Percentiles rank a stretch among this genome's conserved stretches.
phyloP scores from a whole-genome alignment of 2,888 invertebrate species.

The Oscheius myriophilus region DNA sequence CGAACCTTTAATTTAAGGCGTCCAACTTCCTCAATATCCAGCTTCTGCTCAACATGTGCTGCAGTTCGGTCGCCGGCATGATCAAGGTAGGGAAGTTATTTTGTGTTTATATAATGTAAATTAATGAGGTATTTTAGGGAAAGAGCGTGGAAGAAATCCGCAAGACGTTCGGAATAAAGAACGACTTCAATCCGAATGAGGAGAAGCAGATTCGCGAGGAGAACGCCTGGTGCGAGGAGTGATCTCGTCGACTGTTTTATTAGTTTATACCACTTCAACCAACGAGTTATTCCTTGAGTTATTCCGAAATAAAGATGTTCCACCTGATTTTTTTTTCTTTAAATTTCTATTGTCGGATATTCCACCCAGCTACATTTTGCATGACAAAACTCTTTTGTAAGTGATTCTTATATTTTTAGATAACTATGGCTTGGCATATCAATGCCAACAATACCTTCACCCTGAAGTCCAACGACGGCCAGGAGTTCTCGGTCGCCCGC shows the following conservation, averaged over 20 bases:
- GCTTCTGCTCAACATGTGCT: constrained; percentile 10
- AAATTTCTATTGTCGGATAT: too few relatives aligned
- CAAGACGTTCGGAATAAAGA: background rate
- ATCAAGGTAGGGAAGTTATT: constrained; percentile 25
- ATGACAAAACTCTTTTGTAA: too few relatives aligned
- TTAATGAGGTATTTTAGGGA: background rate
- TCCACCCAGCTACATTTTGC: too few relatives aligned
- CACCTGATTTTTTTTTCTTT: too few relatives aligned
- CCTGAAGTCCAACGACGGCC: constrained; percentile 9
- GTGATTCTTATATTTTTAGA: too few relatives aligned
- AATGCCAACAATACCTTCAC: too few relatives aligned
- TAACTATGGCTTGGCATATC: too few relatives aligned
- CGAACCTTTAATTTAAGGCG: constrained; percentile 15
- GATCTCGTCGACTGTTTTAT: too few relatives aligned
- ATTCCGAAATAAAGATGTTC: too few relatives aligned
- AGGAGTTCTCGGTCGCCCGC: background rate
- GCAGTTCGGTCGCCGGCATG: constrained; percentile 14
- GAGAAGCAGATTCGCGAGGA: constrained; percentile 9
- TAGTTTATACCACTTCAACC: too few relatives aligned
- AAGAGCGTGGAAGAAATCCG: constrained; percentile 9
- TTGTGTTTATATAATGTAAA: too few relatives aligned
- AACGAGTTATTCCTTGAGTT: too few relatives aligned
- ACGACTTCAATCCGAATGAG: constrained; percentile 2
- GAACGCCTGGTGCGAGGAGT: constrained; percentile 18
- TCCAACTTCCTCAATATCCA: constrained; percentile 18